These are phyloP conservation scores for Mechanitis mazaeus DNA, from an alignment of 2,888 invertebrate genomes.

Conservation along the genomic window DNA sequence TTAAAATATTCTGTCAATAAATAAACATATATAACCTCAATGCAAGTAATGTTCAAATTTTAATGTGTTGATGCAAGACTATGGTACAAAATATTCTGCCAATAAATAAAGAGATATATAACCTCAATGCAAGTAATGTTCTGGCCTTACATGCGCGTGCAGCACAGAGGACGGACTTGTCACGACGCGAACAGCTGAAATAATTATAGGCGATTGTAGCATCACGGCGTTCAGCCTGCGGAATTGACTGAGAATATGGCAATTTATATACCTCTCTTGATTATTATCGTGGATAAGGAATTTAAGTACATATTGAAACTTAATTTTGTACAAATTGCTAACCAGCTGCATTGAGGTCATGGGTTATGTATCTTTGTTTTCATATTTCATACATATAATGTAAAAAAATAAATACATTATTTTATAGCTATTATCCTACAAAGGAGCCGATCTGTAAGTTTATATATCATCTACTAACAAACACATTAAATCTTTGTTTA, in stretches of 20 bases:
- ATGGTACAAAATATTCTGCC: too few species aligned
- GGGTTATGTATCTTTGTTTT: too few species aligned
- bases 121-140: constrained; percentile 3
- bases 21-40: too few species aligned
- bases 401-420: too few species aligned
- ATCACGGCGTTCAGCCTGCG: constrained; percentile 8
- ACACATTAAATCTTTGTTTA: constrained; percentile 20
- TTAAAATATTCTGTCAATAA: too few species aligned
- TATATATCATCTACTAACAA: constrained; percentile 5
- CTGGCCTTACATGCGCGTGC: constrained; percentile 19
- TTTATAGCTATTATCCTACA: background rate
- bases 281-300: background rate
- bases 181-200: constrained; percentile 41
- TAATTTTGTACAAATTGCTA: background rate
- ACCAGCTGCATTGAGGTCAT: too few species aligned
- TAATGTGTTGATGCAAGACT: too few species aligned
- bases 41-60: too few species aligned
- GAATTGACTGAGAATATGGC: constrained; percentile 8
- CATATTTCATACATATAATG: too few species aligned
- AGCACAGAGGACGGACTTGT: constrained; percentile 44
- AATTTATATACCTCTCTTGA: background rate
- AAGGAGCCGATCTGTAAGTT: background rate
- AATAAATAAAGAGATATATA: too few species aligned
- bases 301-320: background rate
- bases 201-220: constrained; percentile 25